Conservation (phyloP, 2,797 vertebrate genomes). For the Gephyroberyx darwinii region DNA sequence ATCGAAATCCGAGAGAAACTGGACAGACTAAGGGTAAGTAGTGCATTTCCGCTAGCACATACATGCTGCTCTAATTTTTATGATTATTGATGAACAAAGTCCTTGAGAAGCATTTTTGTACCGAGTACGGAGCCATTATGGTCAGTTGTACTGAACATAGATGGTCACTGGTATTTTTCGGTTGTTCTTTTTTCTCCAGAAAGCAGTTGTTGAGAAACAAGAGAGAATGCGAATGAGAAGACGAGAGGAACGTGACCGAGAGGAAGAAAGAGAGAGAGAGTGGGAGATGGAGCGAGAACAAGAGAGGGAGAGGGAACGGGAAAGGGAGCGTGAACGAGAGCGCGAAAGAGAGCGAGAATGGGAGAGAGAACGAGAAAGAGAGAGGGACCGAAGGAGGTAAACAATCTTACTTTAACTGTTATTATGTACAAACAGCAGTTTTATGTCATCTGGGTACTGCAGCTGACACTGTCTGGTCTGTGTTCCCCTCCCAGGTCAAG, state of each 20-base stretch:
- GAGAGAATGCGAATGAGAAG: conserved; percentile 91
- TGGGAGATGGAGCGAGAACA: conserved; percentile 86
- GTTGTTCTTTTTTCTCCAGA: conserved; percentile 76
- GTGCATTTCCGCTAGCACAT: neutral
- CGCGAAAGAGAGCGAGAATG: conserved; percentile 65
- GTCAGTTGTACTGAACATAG: no score
- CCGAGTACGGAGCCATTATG: neutral
- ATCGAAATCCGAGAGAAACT: conserved; percentile 99
- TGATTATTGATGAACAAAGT: no score
- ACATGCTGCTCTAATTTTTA: no score
- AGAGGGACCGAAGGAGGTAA: conserved; percentile 78
- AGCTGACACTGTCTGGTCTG: neutral
- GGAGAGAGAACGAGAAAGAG: conserved; percentile 61
- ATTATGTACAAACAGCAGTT: neutral
- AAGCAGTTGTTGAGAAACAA: conserved; percentile 95
- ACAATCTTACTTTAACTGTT: neutral
- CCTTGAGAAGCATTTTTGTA: neutral
- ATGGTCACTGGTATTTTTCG: neutral
- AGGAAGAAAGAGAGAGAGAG: conserved; percentile 76
- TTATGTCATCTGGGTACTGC: neutral
- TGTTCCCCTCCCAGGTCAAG: conserved; percentile 72
- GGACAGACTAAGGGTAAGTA: conserved; percentile 91
- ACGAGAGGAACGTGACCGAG: conserved; percentile 87
- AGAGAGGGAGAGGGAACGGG: conserved; percentile 85
- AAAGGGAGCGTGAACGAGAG: conserved; percentile 69